These are phyloP conservation scores for Acanthurus leucopareius DNA, from an alignment of 2,797 vertebrate genomes.

Conservation along the genomic window DNA sequence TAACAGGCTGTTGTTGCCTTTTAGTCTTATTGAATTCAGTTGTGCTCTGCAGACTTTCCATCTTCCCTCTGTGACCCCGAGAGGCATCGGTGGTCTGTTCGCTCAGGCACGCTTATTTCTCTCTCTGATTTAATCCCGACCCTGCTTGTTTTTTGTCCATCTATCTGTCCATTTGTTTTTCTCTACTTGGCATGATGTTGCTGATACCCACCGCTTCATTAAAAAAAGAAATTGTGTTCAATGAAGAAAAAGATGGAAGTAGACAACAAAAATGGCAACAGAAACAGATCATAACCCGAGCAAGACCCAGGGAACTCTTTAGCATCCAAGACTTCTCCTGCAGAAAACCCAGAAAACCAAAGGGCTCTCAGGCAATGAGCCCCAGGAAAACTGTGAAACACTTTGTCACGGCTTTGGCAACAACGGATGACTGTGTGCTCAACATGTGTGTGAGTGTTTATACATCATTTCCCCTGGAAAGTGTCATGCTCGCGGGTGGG, in stretches of 20 bases:
- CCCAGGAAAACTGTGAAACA: conserved; percentile 53
- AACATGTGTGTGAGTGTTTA: conserved; percentile 80
- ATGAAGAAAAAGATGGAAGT: conserved; percentile 13
- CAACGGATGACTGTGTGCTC: conserved; percentile 70
- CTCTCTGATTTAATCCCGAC: conserved; percentile 19
- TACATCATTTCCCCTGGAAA: conserved; percentile 82
- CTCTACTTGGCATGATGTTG: conserved; percentile 21
- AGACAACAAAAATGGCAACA: conserved; percentile 33
- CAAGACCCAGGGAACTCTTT: conserved; percentile 37
- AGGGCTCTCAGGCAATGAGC: conserved; percentile 29
- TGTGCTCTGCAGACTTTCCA: conserved; percentile 49
- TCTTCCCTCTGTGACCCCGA: conserved; percentile 44
- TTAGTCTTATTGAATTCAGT: conserved; percentile 58
- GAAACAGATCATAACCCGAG: conserved; percentile 35
- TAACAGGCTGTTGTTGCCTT: conserved; percentile 48
- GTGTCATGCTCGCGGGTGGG: conserved; percentile 75
- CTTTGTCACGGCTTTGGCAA: conserved; percentile 72
- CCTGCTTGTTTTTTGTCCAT: conserved; percentile 17
- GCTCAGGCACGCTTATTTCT: conserved; percentile 29
- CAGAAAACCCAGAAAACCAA: conserved; percentile 42
- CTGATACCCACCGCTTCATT: conserved; percentile 29
- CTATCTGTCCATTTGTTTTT: conserved; percentile 37
- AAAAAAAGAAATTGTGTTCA: conserved; percentile 8
- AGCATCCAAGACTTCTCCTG: conserved; percentile 18
- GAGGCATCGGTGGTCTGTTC: conserved; percentile 31